phyloP scores from a whole-genome alignment of 2,888 invertebrate genomes.

The Ichneumoninae sp. region DNA sequence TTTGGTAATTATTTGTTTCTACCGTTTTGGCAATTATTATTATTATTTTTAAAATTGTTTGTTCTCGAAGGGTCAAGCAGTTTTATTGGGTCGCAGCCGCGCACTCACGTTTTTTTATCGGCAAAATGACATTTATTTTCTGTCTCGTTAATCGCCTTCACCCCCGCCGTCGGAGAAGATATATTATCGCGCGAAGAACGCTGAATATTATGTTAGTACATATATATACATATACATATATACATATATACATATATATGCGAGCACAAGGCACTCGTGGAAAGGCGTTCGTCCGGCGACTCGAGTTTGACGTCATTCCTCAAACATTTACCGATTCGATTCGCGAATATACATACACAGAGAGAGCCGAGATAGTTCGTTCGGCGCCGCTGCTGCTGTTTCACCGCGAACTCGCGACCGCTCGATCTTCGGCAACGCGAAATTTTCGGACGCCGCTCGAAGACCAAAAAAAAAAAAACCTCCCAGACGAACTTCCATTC shows the following conservation, averaged over 20 bases:
- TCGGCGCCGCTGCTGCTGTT: slow-evolving; percentile 17
- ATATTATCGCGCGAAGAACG: slow-evolving; percentile 22
- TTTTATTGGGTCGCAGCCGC: slow-evolving; percentile 24
- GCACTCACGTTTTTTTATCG: slow-evolving; percentile 39
- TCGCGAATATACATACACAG: slow-evolving; percentile 37
- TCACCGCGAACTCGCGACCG: slow-evolving; percentile 12
- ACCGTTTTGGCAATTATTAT: not conserved
- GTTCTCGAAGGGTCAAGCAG: not conserved
- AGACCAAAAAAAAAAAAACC: slow-evolving; percentile 64
- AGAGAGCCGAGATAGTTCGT: slow-evolving; percentile 13
- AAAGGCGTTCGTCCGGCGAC: slow-evolving; percentile 47
- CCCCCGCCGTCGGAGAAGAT: not conserved
- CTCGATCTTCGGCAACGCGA: slow-evolving; percentile 8
- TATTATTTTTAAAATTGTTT: not conserved
- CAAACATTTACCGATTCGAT: slow-evolving; percentile 75
- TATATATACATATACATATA: not conserved
- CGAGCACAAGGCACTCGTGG: not conserved
- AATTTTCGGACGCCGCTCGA: slow-evolving; percentile 61
- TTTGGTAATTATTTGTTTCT: not conserved
- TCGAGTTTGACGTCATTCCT: slow-evolving; percentile 73
- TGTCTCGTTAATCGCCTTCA: slow-evolving; percentile 17
- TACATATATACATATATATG: not conserved
- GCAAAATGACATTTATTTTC: slow-evolving; percentile 27
- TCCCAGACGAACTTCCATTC: slow-evolving; percentile 69
- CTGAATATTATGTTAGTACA: not conserved